Conservation (phyloP, 2,888 invertebrate species). For the Capitulum mitella region DNA sequence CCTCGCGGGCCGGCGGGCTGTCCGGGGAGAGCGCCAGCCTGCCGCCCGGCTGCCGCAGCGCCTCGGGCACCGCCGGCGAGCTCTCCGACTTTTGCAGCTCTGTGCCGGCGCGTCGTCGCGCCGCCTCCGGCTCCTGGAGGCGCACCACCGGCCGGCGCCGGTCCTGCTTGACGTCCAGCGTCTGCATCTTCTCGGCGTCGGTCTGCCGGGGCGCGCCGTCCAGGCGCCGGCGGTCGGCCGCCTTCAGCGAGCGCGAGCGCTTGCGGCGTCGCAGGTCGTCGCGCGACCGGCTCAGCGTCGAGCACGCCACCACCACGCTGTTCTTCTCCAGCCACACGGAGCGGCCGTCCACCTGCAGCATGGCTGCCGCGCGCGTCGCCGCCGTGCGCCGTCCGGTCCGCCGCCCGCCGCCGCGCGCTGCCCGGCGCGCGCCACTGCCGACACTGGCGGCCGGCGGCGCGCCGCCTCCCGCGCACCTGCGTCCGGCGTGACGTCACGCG, state of each 20-base stretch:
- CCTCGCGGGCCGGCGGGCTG: not conserved
- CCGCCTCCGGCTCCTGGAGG: not conserved
- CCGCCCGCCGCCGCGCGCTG: not conserved
- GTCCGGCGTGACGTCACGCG: not conserved
- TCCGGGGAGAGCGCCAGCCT: not conserved
- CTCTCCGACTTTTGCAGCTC: not conserved
- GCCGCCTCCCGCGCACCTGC: not conserved
- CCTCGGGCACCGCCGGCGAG: not conserved
- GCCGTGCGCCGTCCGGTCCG: not conserved
- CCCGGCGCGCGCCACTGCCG: not conserved
- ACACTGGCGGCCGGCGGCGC: not conserved
- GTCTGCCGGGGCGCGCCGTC: not conserved
- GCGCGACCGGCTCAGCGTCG: not conserved
- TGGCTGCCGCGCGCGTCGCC: not conserved
- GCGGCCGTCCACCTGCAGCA: slow-evolving; percentile 26
- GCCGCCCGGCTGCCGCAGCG: not conserved
- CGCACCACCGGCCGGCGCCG: not conserved
- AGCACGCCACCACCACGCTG: slow-evolving; percentile 21
- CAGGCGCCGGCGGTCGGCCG: not conserved
- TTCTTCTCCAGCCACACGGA: slow-evolving; percentile 23
- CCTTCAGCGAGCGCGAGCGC: slow-evolving; percentile 10
- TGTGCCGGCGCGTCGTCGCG: not conserved
- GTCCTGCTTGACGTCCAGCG: slow-evolving; percentile 4
- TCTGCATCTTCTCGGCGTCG: not conserved
- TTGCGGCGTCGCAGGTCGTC: not conserved